Evolutionary conservation across 2,113 vertebrate genomes (phyloP), one percentile per base, ranked within the genome.

Genomic region (Psettodes erumei): DNA sequence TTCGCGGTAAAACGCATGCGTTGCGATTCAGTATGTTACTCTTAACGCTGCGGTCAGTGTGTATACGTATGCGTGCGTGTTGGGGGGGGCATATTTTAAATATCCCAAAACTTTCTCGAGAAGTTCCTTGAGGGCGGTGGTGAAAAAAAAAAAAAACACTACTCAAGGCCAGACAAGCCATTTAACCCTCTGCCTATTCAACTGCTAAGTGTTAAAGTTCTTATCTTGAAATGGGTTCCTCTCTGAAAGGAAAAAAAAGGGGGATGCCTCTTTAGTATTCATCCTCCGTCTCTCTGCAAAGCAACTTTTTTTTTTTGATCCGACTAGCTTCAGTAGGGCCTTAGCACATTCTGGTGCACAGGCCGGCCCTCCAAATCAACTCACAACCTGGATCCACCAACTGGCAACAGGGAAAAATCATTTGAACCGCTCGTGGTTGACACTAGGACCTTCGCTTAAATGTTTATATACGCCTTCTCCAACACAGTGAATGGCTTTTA

Each of bases 221-320:
- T 59, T 54, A n/a, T 23, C 37, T 55, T 75, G 51, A 68, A 81
- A 77, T 54, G 65, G 33, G 53, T 58, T 82, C 50, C 28, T 28
- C 25, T 70, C 38, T 75, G 64, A 77, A 85, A 68, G 58, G 60
- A 69, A n/a, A 68, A 69, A 74, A 51, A 21, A 35, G 33, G 47
- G 59, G 23, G 28, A 70, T 55, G 55, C 61, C 79, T 83, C 59
- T 84, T 87, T 84, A 77, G 77, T 78, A 88, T 90, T 85, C 82
- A 83, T 56, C 71, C 65, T 81, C 56, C 28, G 65, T 79, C 80
- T 77, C 66, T 40, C 62, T 75, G 70, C 66, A 73, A 65, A 66
- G 71, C 62, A 65, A 81, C 76, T 42, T 72, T 79, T 85, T 88
- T 42, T 72, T 79, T 85, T 88, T 60, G 35, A 80, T 78, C 61